Evolutionary conservation across 2,888 invertebrate species (phyloP).

Genomic region (Hypomecis punctinalis): DNA sequence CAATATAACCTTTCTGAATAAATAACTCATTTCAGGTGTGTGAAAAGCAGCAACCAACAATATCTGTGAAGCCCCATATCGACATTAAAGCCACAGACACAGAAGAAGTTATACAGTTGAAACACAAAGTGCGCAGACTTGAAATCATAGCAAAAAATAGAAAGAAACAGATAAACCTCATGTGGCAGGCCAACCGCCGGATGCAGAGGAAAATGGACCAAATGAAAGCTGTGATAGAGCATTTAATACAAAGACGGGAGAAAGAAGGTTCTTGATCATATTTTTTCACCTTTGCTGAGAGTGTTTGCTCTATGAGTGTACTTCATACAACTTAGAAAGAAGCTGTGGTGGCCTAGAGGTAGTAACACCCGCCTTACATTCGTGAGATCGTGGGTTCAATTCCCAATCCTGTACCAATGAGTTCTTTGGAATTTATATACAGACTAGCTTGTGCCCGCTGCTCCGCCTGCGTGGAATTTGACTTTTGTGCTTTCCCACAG

Average conservation of each 20-base stretch:
- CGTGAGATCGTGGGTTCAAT: no score
- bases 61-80: slow-evolving; percentile 53
- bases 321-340: no score
- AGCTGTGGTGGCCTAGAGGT: no score
- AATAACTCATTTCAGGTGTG: slow-evolving; percentile 70
- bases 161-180: slow-evolving; percentile 60
- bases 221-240: slow-evolving; percentile 63
- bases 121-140: slow-evolving; percentile 64
- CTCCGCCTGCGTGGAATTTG: no score
- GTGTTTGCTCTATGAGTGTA: no score
- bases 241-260: slow-evolving; percentile 61
- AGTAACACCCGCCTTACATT: no score
- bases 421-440: no score
- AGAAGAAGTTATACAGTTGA: slow-evolving; percentile 65
- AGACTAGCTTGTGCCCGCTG: no score
- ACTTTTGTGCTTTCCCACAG: no score
- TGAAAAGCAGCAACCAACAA: slow-evolving; percentile 64
- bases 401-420: no score
- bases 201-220: slow-evolving; percentile 61
- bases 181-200: slow-evolving; percentile 64
- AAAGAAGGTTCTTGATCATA: slow-evolving; percentile 16
- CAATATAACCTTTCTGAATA: no score
- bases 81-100: slow-evolving; percentile 62
- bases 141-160: slow-evolving; percentile 66
- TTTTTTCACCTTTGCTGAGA: no score